phyloP scores from a whole-genome alignment of 2,113 vertebrate genomes.

The Tautogolabrus adspersus region DNA sequence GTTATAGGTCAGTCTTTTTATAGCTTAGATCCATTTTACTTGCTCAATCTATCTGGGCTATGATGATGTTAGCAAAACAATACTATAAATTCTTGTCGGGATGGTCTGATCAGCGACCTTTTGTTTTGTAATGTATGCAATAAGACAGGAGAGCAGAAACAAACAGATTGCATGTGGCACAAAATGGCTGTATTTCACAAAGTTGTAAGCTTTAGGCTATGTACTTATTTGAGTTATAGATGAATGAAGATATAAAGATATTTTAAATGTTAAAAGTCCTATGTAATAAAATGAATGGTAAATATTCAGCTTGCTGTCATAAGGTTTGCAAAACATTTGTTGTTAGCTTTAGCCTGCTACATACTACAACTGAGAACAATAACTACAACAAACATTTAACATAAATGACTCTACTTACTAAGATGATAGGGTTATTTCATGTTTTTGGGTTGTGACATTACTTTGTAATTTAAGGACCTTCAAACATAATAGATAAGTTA shows the following conservation, averaged over 20 bases:
- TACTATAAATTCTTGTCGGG: no score
- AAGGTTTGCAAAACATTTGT: slow-evolving; percentile 5
- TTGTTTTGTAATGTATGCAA: neutral
- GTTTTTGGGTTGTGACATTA: neutral
- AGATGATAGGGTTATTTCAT: neutral
- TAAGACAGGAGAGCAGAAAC: neutral
- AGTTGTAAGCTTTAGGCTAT: neutral
- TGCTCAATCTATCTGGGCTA: no score
- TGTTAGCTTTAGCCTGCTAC: neutral
- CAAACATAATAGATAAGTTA: neutral
- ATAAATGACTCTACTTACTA: neutral
- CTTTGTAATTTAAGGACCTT: no score
- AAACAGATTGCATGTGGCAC: no score
- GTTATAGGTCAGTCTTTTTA: no score
- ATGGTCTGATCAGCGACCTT: neutral
- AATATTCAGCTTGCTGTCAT: neutral
- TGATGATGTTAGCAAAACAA: no score
- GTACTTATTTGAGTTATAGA: neutral
- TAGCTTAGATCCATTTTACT: no score
- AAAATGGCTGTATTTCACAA: no score
- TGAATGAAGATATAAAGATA: neutral
- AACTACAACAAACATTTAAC: neutral
- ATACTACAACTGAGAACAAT: neutral
- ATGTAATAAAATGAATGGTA: neutral
- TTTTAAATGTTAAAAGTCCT: neutral